Percentiles rank a stretch among this genome's conserved stretches.
Conservation (phyloP, 2,888 invertebrate species). For the Thumatha senex region DNA sequence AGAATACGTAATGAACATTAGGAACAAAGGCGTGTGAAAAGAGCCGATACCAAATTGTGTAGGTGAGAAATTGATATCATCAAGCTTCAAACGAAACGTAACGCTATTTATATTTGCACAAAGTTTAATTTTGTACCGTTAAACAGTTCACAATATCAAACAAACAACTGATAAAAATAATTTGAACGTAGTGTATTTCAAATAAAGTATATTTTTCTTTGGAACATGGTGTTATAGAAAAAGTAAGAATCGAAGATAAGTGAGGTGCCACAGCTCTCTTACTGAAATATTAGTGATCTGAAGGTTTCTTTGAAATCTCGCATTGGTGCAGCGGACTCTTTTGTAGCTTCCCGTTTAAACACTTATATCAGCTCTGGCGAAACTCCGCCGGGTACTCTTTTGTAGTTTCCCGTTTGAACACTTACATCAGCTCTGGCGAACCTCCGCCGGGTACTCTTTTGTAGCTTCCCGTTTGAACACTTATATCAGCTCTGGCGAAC, state of each 20-base stretch:
- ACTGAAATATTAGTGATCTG: conserved; percentile 73
- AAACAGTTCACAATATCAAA: conserved; percentile 44
- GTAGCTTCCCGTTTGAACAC: conserved; percentile 47
- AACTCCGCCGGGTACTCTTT: conserved; percentile 29
- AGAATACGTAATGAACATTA: conserved; percentile 80
- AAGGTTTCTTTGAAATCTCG: conserved; percentile 62
- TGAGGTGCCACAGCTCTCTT: conserved; percentile 59
- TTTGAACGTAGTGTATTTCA: conserved; percentile 30
- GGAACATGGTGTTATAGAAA: conserved; percentile 24
- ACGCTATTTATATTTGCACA: conserved; percentile 35
- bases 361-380: conserved; percentile 39
- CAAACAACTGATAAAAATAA: conserved; percentile 29
- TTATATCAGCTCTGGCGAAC: conserved; percentile 35
- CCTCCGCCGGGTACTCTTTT: conserved; percentile 32
- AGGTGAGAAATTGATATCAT: conserved; percentile 66
- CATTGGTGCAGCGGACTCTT: conserved; percentile 51
- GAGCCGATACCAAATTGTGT: conserved; percentile 69
- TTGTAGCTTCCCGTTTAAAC: conserved; percentile 47
- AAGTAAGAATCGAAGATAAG: conserved; percentile 69
- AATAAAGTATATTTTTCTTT: conserved; percentile 35
- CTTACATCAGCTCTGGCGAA: conserved; percentile 38
- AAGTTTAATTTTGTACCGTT: conserved; percentile 39
- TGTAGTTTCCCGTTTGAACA: conserved; percentile 47
- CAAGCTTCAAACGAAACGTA: conserved; percentile 27
- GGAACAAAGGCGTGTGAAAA: conserved; percentile 74